Base-by-base conservation (phyloP, 53 echinoderm and acorn worm genomes). In the Holothuria leucospilota region DNA sequence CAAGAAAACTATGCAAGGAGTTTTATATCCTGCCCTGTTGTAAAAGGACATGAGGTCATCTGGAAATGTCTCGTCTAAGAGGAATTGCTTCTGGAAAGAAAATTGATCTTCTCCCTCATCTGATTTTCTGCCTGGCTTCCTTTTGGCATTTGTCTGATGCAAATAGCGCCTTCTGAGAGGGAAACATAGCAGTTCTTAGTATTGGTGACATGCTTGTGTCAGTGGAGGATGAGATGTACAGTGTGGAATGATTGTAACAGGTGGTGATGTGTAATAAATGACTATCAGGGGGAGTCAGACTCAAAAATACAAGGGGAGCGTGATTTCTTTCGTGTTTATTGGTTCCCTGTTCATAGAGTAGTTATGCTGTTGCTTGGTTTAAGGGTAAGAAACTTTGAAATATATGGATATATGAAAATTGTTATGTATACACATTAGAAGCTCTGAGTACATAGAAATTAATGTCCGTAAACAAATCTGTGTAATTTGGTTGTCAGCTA, bases 121-220 rank as follows among this genome's bases (percentile, higher is more conserved):
- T 75, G 39, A 75, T 75, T 75, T 75, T 75, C 75, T 75, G 75
- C 75, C 75, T 75, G 75, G 75, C 75, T 75, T 51, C 51, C 75
- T 75, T 52, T 75, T 39, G 75, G 75, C 75, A 71, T 71, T 71
- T 71, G 71, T 71, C 71, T 75, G 51, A 52, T 75, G 75, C 51
- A 49, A 75, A 75, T 75, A 49, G 52, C 39, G 49, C 75, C 75
- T 23, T 75, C 39, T 14, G 52, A 75, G 75, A n/a, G 75, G 26
- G 26, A 28, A 52, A 52, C 75, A 75, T 26, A 49, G 25, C 23
- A 28, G 75, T 52, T 8, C 10, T n/a, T 49, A 27, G 24, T 75
- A 52, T 75, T 28, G 52, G 75, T 21, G 20, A 24, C 49, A 75
- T 21, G 38, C n/a, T 75, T 27, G 51, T 34, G 75, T 75, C 51